These are phyloP conservation scores for Geophilus truncorum DNA, from an alignment of 2,888 invertebrate species.

Conservation along the genomic window DNA sequence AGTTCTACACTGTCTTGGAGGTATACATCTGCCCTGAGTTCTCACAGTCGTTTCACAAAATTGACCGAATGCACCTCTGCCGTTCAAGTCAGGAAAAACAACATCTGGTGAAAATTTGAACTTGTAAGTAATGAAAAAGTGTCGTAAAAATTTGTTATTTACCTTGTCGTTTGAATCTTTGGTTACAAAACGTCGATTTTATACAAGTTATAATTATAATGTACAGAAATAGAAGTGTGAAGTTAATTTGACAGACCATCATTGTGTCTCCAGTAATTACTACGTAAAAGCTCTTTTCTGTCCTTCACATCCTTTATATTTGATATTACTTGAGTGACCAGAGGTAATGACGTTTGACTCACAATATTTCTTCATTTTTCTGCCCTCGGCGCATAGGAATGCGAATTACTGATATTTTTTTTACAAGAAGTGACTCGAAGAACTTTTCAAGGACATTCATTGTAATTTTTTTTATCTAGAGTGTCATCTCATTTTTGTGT, in stretches of 20 bases:
- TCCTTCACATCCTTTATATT: neutral
- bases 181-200: neutral
- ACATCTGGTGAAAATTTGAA: neutral
- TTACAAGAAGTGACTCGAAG: neutral
- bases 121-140: neutral
- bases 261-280: neutral
- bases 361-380: neutral
- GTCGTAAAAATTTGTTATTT: neutral
- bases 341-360: neutral
- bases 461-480: neutral
- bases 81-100: neutral
- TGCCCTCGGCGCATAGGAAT: neutral
- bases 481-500: neutral
- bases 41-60: neutral
- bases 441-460: neutral
- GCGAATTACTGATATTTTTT: neutral
- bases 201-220: neutral
- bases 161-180: conserved; percentile 5
- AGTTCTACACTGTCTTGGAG: neutral
- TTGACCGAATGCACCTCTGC: neutral
- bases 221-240: neutral
- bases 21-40: neutral
- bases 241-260: neutral
- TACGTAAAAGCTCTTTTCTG: neutral
- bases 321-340: neutral